phyloP scores from a whole-genome alignment of 2,797 vertebrate species.

The Steatocranus sp. region DNA sequence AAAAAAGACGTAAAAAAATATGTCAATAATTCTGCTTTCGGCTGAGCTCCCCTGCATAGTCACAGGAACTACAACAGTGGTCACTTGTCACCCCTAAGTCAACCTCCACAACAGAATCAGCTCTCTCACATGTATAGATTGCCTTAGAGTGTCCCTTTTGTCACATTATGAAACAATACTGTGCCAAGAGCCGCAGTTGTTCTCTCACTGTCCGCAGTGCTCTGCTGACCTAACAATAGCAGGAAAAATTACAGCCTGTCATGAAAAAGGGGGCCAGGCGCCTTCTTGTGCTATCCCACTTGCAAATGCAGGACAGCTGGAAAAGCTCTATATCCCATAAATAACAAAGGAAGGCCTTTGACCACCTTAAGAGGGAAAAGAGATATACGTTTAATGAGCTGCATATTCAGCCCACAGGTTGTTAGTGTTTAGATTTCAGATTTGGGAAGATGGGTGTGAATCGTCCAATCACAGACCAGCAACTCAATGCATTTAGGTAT shows the following conservation, averaged over 20 bases:
- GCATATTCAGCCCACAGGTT: neutral
- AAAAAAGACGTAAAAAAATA: neutral
- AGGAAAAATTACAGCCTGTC: constrained; percentile 48
- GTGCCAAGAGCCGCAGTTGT: constrained; percentile 28
- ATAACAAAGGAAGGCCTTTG: constrained; percentile 33
- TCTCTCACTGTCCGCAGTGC: constrained; percentile 12
- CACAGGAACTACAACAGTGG: neutral
- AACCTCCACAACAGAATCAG: neutral
- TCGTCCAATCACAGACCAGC: neutral
- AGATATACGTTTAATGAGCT: constrained; percentile 13
- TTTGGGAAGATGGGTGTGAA: neutral
- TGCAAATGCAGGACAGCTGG: constrained; percentile 49
- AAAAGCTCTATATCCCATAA: constrained; percentile 40
- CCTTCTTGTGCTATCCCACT: constrained; percentile 21
- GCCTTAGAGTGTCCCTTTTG: neutral
- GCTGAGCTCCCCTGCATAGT: neutral
- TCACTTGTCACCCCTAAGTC: neutral
- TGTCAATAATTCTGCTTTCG: neutral
- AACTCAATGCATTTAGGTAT: neutral
- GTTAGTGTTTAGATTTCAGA: neutral
- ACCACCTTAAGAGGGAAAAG: neutral
- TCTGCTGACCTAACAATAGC: constrained; percentile 30
- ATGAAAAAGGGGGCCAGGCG: constrained; percentile 46
- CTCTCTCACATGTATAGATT: neutral
- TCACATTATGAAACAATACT: neutral